Evolutionary conservation across 1,140 invertebrate genomes (phyloP).

Genomic region (Olivierus martensii): DNA sequence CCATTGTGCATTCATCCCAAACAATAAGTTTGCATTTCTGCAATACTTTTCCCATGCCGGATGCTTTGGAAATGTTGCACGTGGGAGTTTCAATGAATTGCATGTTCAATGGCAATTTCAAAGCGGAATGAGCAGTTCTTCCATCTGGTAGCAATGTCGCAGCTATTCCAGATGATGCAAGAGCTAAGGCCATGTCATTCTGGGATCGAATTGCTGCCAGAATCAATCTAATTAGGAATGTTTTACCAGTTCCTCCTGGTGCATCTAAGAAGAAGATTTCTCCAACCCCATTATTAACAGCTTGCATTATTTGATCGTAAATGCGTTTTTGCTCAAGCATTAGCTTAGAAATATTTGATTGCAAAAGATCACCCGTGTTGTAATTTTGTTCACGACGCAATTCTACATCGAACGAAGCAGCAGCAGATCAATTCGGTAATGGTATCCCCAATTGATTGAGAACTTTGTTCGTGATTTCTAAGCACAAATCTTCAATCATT

Average conservation of each 20-base stretch:
- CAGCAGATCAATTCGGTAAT: constrained; percentile 11
- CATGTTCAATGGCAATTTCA: constrained; percentile 16
- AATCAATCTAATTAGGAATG: constrained; percentile 3
- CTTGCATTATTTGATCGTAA: not conserved
- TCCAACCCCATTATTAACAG: not conserved
- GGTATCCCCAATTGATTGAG: constrained; percentile 9
- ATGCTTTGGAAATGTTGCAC: constrained; percentile 4
- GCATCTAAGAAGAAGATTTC: not conserved
- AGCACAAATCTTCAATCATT: constrained; percentile 7
- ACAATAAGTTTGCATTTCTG: not conserved
- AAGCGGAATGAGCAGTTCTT: constrained; percentile 16
- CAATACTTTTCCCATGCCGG: constrained; percentile 8
- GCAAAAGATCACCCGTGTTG: constrained; percentile 25
- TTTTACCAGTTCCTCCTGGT: not conserved
- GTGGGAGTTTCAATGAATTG: constrained; percentile 2
- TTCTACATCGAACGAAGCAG: constrained; percentile 9
- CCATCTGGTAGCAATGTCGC: constrained; percentile 1
- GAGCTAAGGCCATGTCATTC: not conserved
- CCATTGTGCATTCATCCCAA: constrained; percentile 20
- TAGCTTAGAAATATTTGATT: constrained; percentile 15
- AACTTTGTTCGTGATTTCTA: constrained; percentile 8
- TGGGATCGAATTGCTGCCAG: not conserved
- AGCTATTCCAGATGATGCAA: not conserved
- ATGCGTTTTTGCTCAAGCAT: not conserved
- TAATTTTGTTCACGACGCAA: constrained; percentile 24